Conservation (phyloP, 2,888 invertebrate genomes). For the Drosophila borborema region DNA sequence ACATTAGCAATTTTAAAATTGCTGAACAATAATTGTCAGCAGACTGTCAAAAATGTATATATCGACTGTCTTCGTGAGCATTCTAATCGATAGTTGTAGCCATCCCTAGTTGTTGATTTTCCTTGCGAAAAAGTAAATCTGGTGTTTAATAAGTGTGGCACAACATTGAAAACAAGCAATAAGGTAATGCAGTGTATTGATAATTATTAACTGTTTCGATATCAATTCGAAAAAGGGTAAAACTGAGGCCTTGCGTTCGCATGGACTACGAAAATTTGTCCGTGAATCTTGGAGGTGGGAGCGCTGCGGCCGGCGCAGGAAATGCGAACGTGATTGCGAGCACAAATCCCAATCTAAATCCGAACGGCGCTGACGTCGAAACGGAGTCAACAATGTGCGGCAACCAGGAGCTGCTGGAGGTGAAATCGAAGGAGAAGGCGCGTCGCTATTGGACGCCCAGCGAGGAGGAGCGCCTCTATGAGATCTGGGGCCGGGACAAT, state of each 20-base stretch:
- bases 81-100: constrained; percentile 37
- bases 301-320: constrained; percentile 39
- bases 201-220: constrained; percentile 10
- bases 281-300: constrained; percentile 42
- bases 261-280: constrained; percentile 70
- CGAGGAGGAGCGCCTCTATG: constrained; percentile 80
- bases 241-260: constrained; percentile 9
- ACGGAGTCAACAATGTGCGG: constrained; percentile 61
- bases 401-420: constrained; percentile 62
- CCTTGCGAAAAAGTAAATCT: constrained; percentile 55
- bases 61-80: constrained; percentile 18
- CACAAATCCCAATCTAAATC: constrained; percentile 30
- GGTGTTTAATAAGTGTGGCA: constrained; percentile 26
- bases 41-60: constrained; percentile 1
- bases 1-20: not conserved
- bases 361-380: constrained; percentile 28
- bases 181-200: constrained; percentile 1
- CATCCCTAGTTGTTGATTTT: constrained; percentile 74
- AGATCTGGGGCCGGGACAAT: constrained; percentile 83
- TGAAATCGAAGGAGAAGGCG: constrained; percentile 71
- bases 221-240: not conserved
- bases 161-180: constrained; percentile 2
- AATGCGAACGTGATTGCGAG: constrained; percentile 40
- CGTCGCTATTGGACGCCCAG: constrained; percentile 82
- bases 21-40: too few species aligned